Evolutionary conservation across 92 coral and sea anemone species (phyloP).

Genomic region (Ricordea florida): DNA sequence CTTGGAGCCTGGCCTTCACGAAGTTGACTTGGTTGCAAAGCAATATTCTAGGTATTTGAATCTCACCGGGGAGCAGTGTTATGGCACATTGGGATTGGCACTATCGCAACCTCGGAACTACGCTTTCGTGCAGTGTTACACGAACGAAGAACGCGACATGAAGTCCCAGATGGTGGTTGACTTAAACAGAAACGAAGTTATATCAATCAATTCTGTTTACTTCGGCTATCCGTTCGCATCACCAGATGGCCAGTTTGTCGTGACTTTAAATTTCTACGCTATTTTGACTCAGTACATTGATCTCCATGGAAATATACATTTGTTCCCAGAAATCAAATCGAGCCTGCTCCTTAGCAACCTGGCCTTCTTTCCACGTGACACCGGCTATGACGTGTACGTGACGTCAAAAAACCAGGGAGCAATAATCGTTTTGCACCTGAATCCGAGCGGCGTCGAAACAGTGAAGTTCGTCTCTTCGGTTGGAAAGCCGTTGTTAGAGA

Average conservation of each 20-base stretch:
- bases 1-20: constrained; percentile 70
- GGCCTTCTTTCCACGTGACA: constrained; percentile 52
- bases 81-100: constrained; percentile 66
- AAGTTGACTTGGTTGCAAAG: constrained; percentile 52
- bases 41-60: constrained; percentile 57
- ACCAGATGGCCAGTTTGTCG: constrained; percentile 70
- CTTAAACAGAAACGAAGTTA: constrained; percentile 28
- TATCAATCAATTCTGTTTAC: constrained; percentile 28
- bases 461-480: constrained; percentile 45
- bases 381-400: constrained; percentile 73
- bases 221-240: constrained; percentile 65
- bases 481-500: constrained; percentile 38
- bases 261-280: constrained; percentile 53
- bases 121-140: constrained; percentile 70
- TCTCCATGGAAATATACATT: constrained; percentile 45
- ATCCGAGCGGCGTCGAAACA: constrained; percentile 49
- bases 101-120: constrained; percentile 30
- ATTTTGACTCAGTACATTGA: constrained; percentile 53
- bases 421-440: constrained; percentile 48
- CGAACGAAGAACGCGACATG: constrained; percentile 44
- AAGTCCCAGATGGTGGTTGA: constrained; percentile 54
- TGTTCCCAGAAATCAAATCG: constrained; percentile 63
- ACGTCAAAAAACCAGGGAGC: constrained; percentile 63
- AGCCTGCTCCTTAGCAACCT: constrained; percentile 60
- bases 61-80: constrained; percentile 52